Percentiles rank a stretch among this genome's conserved stretches.
phyloP scores from a whole-genome alignment of 2,888 invertebrate species.

The Pediacus dermestoides region DNA sequence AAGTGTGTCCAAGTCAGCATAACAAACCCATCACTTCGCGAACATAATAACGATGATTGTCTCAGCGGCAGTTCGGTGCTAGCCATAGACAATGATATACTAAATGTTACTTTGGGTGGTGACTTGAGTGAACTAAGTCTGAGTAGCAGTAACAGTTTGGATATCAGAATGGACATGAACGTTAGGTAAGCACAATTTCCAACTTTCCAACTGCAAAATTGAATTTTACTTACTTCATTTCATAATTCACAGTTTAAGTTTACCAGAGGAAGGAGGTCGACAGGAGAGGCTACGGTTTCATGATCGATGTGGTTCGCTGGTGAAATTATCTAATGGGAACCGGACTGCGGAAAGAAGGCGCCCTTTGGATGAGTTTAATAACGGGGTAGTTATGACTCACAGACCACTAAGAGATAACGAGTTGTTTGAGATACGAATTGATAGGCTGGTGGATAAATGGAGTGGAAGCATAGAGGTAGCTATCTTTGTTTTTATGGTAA shows the following conservation, averaged over 20 bases:
- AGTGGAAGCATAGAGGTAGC: constrained; percentile 82
- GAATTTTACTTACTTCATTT: no score
- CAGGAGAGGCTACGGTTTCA: constrained; percentile 77
- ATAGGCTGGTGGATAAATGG: constrained; percentile 92
- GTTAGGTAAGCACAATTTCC: constrained; percentile 37
- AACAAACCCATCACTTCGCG: constrained; percentile 48
- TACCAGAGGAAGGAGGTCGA: constrained; percentile 43
- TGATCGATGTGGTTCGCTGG: constrained; percentile 80
- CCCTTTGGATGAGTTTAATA: constrained; percentile 91
- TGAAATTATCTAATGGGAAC: constrained; percentile 78
- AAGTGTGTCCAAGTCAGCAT: constrained; percentile 76
- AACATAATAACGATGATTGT: constrained; percentile 51
- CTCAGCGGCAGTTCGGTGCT: constrained; percentile 49
- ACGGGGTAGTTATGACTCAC: constrained; percentile 94
- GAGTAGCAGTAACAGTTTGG: constrained; percentile 49
- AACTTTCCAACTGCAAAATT: constrained; percentile 11
- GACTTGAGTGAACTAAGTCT: constrained; percentile 49
- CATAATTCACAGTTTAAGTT: constrained; percentile 41
- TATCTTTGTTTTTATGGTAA: constrained; percentile 9
- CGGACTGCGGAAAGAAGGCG: constrained; percentile 83
- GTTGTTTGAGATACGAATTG: constrained; percentile 91
- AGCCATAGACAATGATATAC: constrained; percentile 48
- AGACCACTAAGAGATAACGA: constrained; percentile 83
- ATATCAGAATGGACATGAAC: constrained; percentile 50
- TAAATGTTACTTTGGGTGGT: constrained; percentile 48